Base-by-base conservation (phyloP, 2,888 invertebrate genomes). In the Macrosoma leucophasiata region DNA sequence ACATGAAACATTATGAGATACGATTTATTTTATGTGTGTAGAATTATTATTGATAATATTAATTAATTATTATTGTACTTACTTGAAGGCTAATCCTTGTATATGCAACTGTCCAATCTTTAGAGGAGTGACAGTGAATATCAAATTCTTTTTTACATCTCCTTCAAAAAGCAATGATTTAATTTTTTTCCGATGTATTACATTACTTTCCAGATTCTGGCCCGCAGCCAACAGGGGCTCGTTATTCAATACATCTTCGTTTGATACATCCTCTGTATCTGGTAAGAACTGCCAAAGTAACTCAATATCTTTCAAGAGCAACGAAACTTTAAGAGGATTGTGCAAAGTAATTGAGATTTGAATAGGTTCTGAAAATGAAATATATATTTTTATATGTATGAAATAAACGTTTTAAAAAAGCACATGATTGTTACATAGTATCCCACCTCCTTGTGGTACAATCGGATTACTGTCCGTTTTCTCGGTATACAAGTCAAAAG, bases 321-420 rank as follows among this genome's bases (percentile, higher is more conserved):
- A 65, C 1, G 89, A 77, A 43, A 95, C 89, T 59, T 91, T 89
- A 29, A 95, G 70, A 0, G 92, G 91, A 73, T 95, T 95, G 46
- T 87, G 85, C 43, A 97, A 79, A 31, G 89, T 88, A 13, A 96
- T 84, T 21, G 91, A 90, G 32, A 96, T 85, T 67, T 91, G 91
- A 32, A 96, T 90, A 1, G 93, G 92, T 67, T 97, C 96, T 89
- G 71, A 29, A 73, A 65, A 43, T 31, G 38, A 29, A 8, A 32
- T 11, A 10, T 32, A 19, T 24, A 24, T 26, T 29, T 17, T 20
- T 13, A 13, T 14, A 23, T 23, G 10, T 8, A 3, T 13, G 11
- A 11, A 4, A 24, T 24, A 24, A n/a, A 13, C 12, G 17, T 17
- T 6, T 6, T 6, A 17, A 4, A 5, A 7, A 4, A 5, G 17